Evolutionary conservation across 2,888 invertebrate species (phyloP).

Genomic region (Mayetiola destructor): DNA sequence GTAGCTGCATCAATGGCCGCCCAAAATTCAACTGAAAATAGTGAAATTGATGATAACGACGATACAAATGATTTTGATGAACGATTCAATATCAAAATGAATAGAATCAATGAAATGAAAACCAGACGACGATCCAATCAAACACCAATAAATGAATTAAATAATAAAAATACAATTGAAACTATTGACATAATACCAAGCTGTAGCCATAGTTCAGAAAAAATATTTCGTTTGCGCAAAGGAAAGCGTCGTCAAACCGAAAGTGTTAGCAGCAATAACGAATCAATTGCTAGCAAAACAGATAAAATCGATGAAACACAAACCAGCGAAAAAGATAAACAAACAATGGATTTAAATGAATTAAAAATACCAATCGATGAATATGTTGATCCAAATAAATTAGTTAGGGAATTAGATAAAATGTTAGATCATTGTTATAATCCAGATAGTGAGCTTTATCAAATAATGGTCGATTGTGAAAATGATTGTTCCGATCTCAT

Average conservation of each 20-base stretch:
- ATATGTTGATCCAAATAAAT: slow-evolving; percentile 19
- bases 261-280: background rate
- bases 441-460: slow-evolving; percentile 12
- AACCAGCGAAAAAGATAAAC: slow-evolving; percentile 17
- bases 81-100: slow-evolving; percentile 20
- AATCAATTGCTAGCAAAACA: background rate
- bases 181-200: background rate
- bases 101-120: background rate
- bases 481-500: slow-evolving; percentile 11
- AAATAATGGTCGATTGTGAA: background rate
- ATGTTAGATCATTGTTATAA: slow-evolving; percentile 25
- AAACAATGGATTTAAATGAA: slow-evolving; percentile 25
- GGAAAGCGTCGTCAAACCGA: background rate
- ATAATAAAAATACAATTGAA: background rate
- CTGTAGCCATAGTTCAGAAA: background rate
- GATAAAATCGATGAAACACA: background rate
- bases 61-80: background rate
- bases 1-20: background rate
- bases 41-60: background rate
- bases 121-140: background rate
- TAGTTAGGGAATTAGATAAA: slow-evolving; percentile 30
- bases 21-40: background rate
- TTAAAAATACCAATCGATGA: slow-evolving; percentile 22
- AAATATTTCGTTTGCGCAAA: background rate
- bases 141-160: background rate